Conservation (phyloP, 2,888 invertebrate species). For the Psylliodes chrysocephalus region DNA sequence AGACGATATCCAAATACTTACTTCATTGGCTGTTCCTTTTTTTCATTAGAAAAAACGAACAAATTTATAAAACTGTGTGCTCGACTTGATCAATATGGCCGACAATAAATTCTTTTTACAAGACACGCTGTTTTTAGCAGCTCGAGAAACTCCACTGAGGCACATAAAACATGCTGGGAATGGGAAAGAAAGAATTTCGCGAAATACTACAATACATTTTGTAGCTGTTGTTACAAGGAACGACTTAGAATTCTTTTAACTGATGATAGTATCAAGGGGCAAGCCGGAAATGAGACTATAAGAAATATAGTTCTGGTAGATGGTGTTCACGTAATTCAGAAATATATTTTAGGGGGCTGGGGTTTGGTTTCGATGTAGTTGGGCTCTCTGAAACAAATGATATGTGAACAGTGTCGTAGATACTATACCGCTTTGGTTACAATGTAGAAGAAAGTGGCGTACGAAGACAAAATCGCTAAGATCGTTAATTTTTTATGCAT, state of each 20-base stretch:
- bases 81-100: slow-evolving; percentile 23
- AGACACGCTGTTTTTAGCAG: slow-evolving; percentile 35
- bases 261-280: slow-evolving; percentile 1
- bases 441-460: too few species aligned
- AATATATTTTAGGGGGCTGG: background rate
- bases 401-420: too few species aligned
- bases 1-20: too few species aligned
- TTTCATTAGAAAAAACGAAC: background rate
- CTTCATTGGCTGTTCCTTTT: background rate
- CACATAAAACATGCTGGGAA: slow-evolving; percentile 38
- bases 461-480: too few species aligned
- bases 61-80: slow-evolving; percentile 8
- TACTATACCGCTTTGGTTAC: too few species aligned
- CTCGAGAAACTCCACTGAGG: slow-evolving; percentile 39
- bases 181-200: slow-evolving; percentile 35
- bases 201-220: slow-evolving; percentile 34
- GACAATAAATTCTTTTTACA: slow-evolving; percentile 33
- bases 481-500: too few species aligned
- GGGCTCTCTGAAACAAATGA: too few species aligned
- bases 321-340: background rate
- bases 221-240: background rate
- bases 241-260: background rate
- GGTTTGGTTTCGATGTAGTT: too few species aligned
- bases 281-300: background rate
- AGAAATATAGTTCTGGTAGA: background rate